Evolutionary conservation across 2,113 vertebrate species (phyloP).

Genomic region (Ageneiosus marmoratus): DNA sequence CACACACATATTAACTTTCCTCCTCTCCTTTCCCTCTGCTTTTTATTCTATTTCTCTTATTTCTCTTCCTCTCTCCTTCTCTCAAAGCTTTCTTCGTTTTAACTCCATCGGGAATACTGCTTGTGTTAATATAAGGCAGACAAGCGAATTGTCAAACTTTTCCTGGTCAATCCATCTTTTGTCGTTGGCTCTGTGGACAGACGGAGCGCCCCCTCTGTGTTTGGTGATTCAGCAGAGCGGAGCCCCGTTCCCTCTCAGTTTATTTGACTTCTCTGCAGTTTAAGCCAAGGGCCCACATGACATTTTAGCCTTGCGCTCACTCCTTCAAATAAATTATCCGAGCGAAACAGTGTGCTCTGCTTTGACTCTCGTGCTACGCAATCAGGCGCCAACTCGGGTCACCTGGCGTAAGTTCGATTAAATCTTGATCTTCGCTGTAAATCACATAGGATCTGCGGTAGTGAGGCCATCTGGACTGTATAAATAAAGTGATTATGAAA

Average conservation of each 20-base stretch:
- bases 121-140: background rate
- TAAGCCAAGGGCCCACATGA: conserved; percentile 52
- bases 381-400: conserved; percentile 3
- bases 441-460: background rate
- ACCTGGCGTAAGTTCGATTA: conserved; percentile 22
- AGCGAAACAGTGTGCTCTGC: background rate
- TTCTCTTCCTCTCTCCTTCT: conserved; percentile 19
- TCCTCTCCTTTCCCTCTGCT: background rate
- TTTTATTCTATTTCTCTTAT: background rate
- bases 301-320: background rate
- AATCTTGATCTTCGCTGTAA: conserved; percentile 10
- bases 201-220: conserved; percentile 41
- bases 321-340: conserved; percentile 34
- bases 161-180: conserved; percentile 52
- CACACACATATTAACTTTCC: conserved; percentile 35
- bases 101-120: background rate
- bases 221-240: conserved; percentile 61
- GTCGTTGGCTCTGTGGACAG: conserved; percentile 33
- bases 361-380: background rate
- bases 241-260: conserved; percentile 44
- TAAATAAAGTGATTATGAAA: conserved; percentile 28
- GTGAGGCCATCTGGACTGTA: conserved; percentile 24
- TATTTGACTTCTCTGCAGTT: conserved; percentile 64
- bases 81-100: conserved; percentile 4
- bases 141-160: conserved; percentile 27